phyloP scores from a whole-genome alignment of 2,797 vertebrate species.

The Cottoperca gobio region DNA sequence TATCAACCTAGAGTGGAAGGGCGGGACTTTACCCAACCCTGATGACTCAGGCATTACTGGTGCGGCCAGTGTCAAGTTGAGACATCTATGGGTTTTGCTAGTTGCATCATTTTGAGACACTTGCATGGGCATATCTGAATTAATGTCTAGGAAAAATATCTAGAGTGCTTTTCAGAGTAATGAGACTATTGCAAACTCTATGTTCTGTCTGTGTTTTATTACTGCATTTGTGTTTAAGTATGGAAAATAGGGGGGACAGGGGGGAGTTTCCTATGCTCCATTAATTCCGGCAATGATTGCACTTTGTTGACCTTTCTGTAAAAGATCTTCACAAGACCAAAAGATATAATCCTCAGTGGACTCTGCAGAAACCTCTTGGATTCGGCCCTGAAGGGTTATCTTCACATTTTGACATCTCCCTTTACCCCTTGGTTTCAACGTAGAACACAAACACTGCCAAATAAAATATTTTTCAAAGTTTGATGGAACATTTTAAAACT shows the following conservation, averaged over 20 bases:
- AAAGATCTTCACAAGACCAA: conserved; percentile 39
- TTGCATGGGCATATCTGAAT: conserved; percentile 35
- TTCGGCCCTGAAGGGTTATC: conserved; percentile 40
- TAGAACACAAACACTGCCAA: conserved; percentile 25
- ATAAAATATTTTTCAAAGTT: conserved; percentile 41
- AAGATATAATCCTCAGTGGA: conserved; percentile 43
- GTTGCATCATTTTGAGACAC: conserved; percentile 66
- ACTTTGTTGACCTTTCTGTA: conserved; percentile 42
- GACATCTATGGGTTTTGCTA: conserved; percentile 55
- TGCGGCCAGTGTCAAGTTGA: conserved; percentile 56
- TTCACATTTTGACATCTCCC: conserved; percentile 48
- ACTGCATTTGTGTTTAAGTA: conserved; percentile 1
- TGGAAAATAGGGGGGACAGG: not conserved
- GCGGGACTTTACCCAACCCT: conserved; percentile 45
- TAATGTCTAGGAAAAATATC: conserved; percentile 27
- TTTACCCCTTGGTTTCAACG: conserved; percentile 3
- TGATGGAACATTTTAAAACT: conserved; percentile 27
- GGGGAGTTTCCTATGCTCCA: not conserved
- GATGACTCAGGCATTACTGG: conserved; percentile 67
- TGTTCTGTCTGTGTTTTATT: not conserved
- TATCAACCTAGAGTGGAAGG: conserved; percentile 55
- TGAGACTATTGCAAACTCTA: conserved; percentile 7
- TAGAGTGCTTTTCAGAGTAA: conserved; percentile 2
- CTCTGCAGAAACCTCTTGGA: conserved; percentile 16
- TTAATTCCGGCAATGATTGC: conserved; percentile 23